Conservation (phyloP, 2,888 invertebrate species). For the Napeogenes sylphis region DNA sequence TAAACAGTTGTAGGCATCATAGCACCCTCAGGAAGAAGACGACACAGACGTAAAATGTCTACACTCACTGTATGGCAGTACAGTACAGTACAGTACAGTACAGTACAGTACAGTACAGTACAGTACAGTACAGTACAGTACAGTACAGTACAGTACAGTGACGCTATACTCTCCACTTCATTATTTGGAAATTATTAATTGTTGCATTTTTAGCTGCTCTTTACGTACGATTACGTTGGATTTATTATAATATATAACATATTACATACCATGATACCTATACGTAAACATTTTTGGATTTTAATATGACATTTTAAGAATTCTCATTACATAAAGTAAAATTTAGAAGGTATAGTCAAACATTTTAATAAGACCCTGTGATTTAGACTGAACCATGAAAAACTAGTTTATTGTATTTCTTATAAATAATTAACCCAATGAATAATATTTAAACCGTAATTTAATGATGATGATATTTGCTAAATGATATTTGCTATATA, state of each 20-base stretch:
- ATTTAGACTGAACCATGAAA: no score
- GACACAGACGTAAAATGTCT: not conserved
- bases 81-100: not conserved
- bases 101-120: not conserved
- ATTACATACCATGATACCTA: no score
- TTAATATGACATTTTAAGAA: no score
- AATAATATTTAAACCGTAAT: not conserved
- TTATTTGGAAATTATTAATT: constrained; percentile 1
- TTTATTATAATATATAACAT: no score
- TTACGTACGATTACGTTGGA: no score
- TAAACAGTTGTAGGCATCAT: constrained; percentile 8
- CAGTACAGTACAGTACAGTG: not conserved
- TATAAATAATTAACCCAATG: no score
- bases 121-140: not conserved
- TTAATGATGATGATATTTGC: not conserved
- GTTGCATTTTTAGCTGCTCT: not conserved
- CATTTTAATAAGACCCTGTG: no score
- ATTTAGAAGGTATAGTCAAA: no score
- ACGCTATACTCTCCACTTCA: not conserved
- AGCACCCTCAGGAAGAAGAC: constrained; percentile 23
- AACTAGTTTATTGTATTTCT: not conserved
- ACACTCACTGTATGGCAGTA: not conserved
- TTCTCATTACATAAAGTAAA: no score
- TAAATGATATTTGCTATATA: not conserved
- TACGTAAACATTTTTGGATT: no score